Evolutionary conservation across 2,797 vertebrate species (phyloP).

Genomic region (Sebastiscus tertius): DNA sequence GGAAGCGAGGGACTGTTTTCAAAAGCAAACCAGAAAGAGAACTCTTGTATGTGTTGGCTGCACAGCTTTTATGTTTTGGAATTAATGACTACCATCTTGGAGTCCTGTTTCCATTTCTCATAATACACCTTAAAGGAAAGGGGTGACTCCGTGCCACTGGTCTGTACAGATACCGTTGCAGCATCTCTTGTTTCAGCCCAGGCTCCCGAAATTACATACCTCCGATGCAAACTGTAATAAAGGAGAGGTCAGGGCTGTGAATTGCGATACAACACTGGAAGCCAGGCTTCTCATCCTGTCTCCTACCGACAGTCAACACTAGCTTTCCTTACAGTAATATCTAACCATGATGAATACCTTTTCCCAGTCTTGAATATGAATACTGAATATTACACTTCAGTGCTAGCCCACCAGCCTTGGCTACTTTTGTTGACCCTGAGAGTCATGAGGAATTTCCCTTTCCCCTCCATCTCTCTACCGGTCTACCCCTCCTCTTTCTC

Average conservation of each 20-base stretch:
- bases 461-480: slow-evolving; percentile 10
- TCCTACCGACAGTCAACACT: background rate
- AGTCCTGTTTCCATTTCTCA: background rate
- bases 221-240: background rate
- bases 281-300: background rate
- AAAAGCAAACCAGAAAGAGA: background rate
- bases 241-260: background rate
- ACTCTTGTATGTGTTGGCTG: background rate
- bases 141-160: background rate
- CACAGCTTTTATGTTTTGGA: background rate
- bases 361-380: slow-evolving; percentile 27
- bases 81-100: background rate
- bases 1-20: background rate
- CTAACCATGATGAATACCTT: background rate
- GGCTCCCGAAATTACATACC: background rate
- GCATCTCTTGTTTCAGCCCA: background rate
- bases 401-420: slow-evolving; percentile 22
- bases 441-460: slow-evolving; percentile 75
- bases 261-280: background rate
- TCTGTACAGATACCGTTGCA: background rate
- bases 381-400: slow-evolving; percentile 56
- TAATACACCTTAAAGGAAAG: background rate
- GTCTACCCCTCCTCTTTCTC: slow-evolving; percentile 20
- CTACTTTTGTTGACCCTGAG: slow-evolving; percentile 73
- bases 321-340: background rate